Evolutionary conservation across 1,140 invertebrate genomes (phyloP).

Genomic region (Pseudoatta argentina): DNA sequence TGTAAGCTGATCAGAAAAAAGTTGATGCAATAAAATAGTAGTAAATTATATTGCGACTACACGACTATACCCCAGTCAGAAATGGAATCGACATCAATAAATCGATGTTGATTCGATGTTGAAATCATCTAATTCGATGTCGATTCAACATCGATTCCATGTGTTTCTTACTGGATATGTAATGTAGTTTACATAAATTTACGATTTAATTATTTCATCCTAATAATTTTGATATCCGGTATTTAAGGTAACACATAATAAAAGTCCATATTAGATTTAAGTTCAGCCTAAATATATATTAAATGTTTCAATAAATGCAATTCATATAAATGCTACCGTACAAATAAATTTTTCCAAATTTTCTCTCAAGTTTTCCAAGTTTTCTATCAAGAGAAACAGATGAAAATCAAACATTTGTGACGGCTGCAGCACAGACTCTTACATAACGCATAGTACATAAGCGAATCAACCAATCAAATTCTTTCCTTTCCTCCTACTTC

Average conservation of each 20-base stretch:
- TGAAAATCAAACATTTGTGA: too few relatives aligned
- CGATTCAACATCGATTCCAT: too few relatives aligned
- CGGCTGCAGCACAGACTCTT: too few relatives aligned
- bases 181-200: background rate
- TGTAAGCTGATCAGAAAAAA: background rate
- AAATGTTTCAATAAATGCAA: background rate
- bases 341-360: background rate
- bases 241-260: background rate
- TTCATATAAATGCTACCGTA: background rate
- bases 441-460: too few relatives aligned
- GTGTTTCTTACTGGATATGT: too few relatives aligned
- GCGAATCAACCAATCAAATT: too few relatives aligned
- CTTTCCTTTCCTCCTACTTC: too few relatives aligned
- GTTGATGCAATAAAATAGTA: background rate
- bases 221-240: background rate
- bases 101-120: too few relatives aligned
- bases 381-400: too few relatives aligned
- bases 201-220: background rate
- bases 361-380: background rate
- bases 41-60: background rate
- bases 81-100: too few relatives aligned
- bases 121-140: too few relatives aligned
- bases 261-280: background rate
- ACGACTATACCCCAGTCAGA: background rate
- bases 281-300: background rate